Evolutionary conservation across 2,888 invertebrate genomes (phyloP).

Genomic region (Luperina nickerlii): DNA sequence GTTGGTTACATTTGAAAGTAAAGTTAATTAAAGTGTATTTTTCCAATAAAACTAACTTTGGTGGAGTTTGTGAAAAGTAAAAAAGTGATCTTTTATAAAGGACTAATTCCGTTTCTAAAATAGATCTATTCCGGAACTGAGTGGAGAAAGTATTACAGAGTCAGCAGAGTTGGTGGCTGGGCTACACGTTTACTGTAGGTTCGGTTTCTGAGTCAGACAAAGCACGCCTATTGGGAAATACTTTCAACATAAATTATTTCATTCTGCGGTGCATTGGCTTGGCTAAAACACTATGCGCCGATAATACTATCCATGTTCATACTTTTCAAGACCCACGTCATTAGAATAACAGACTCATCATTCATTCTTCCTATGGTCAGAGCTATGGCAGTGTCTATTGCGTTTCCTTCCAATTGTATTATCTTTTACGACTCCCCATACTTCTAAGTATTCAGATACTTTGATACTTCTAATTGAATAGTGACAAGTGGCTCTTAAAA

Average conservation of each 20-base stretch:
- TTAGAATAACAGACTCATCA: not conserved
- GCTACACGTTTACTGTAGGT: not conserved
- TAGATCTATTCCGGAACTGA: not conserved
- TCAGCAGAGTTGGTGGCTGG: not conserved
- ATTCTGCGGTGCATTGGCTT: not conserved
- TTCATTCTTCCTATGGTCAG: not conserved
- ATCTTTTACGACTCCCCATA: slow-evolving; percentile 12
- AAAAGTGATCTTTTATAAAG: not conserved
- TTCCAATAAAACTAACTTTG: not conserved
- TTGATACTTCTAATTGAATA: slow-evolving; percentile 44
- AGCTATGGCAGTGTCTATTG: not conserved
- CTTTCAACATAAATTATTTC: not conserved
- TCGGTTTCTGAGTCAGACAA: not conserved
- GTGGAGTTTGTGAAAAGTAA: slow-evolving; percentile 2
- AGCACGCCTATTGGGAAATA: not conserved
- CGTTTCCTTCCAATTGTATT: slow-evolving; percentile 17
- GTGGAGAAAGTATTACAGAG: not conserved
- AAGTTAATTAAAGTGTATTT: slow-evolving; percentile 38
- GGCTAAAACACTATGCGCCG: not conserved
- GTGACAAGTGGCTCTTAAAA: slow-evolving; percentile 22
- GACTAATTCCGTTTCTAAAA: not conserved
- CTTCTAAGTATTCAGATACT: slow-evolving; percentile 17
- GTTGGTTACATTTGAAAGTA: not conserved
- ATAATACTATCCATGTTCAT: not conserved
- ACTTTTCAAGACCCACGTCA: not conserved